Evolutionary conservation across 2,888 invertebrate genomes (phyloP), one percentile per base, ranked within the genome.

Genomic region (Macrosiphum euphorbiae): DNA sequence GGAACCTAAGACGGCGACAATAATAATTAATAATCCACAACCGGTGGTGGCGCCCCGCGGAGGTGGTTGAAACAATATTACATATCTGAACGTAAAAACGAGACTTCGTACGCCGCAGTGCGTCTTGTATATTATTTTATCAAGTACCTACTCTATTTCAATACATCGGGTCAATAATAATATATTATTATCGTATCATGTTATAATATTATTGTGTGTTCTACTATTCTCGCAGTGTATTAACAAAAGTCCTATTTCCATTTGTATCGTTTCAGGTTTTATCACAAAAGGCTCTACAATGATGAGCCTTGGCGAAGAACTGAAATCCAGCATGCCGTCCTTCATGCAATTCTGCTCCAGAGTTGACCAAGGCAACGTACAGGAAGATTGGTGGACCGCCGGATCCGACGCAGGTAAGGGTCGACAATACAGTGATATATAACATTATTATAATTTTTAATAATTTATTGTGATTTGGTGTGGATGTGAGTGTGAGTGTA

Each of bases 271-370:
- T 87, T 28, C 88, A 92, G 92, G 35, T 92, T 55, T 7, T 78
- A 28, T 24, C 41, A 61, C 67, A n/a, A 90, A 86, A 86, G 90
- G 86, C 94, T 90, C 90, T 67, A 90, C 86, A 87, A 94, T 94
- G 94, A 94, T 94, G 94, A 94, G 94, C 90, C 26, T 94, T 1
- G 86, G 90, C 52, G 94, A 94, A 94, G 94, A 94, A 94, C 86
- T 94, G 8, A 94, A 94, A 90, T 94, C 94, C 50, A 28, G 67
- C n/a, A 94, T 94, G 94, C 94, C 94, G 61, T 94, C 94, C 7
- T 94, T 94, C 90, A 94, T 87, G 50, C 94, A 94, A 50, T 94
- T 94, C 94, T 94, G 94, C 52, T 94, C 94, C 61, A 58, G 94
- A 86, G 94, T 94, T 13, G 90, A 94, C 85, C 85, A 90, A 67